Evolutionary conservation across 2,888 invertebrate genomes (phyloP).

Genomic region (Hydriomena furcata): DNA sequence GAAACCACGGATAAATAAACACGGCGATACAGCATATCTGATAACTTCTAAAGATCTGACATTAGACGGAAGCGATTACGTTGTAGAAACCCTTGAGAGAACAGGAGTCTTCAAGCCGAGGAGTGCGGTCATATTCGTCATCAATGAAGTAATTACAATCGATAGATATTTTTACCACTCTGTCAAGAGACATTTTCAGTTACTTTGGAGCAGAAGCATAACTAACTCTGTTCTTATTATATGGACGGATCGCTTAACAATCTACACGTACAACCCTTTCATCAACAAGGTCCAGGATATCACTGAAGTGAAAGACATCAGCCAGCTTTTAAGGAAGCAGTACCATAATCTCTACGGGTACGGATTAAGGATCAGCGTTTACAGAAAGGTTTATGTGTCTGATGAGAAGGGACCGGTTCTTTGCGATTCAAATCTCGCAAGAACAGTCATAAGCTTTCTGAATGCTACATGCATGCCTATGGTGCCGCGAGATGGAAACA

Average conservation of each 20-base stretch:
- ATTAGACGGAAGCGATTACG: slow-evolving; percentile 59
- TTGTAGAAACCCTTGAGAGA: slow-evolving; percentile 58
- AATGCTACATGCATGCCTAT: slow-evolving; percentile 70
- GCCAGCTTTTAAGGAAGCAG: slow-evolving; percentile 48
- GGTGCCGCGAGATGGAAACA: slow-evolving; percentile 65
- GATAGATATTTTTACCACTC: slow-evolving; percentile 64
- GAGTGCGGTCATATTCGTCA: slow-evolving; percentile 67
- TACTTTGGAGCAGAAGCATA: slow-evolving; percentile 79
- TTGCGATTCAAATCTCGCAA: slow-evolving; percentile 61
- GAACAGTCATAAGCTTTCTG: slow-evolving; percentile 56
- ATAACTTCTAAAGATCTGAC: slow-evolving; percentile 63
- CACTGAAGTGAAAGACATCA: slow-evolving; percentile 62
- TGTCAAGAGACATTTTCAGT: slow-evolving; percentile 72
- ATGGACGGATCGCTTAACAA: slow-evolving; percentile 58
- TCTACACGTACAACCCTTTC: slow-evolving; percentile 81
- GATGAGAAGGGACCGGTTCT: slow-evolving; percentile 55
- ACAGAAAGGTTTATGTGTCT: slow-evolving; percentile 58
- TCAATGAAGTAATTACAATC: slow-evolving; percentile 55
- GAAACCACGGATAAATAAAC: slow-evolving; percentile 67
- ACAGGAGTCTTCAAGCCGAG: slow-evolving; percentile 74
- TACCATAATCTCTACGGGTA: slow-evolving; percentile 64
- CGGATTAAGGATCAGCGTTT: slow-evolving; percentile 63
- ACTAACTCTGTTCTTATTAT: slow-evolving; percentile 75
- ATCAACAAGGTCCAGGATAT: slow-evolving; percentile 64
- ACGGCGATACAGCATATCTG: slow-evolving; percentile 69